Evolutionary conservation across 1,140 invertebrate species (phyloP).

Genomic region (Riptortus pedestris): DNA sequence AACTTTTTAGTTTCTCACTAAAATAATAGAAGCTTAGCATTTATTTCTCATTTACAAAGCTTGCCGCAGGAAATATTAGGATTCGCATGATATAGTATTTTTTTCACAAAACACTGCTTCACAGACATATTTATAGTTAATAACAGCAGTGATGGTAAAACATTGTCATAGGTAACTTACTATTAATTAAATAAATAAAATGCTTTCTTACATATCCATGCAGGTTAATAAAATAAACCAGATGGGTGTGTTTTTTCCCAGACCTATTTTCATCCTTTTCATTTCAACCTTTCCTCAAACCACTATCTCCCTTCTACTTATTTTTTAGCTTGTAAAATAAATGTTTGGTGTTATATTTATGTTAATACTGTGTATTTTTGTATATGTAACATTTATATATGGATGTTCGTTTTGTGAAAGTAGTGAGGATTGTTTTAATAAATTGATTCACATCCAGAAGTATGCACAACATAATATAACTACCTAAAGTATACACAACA

Average conservation of each 20-base stretch:
- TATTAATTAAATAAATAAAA: too few relatives aligned
- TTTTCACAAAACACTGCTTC: conserved; percentile 9
- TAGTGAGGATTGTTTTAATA: background rate
- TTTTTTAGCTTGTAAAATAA: background rate
- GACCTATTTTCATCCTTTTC: background rate
- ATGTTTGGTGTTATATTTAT: too few relatives aligned
- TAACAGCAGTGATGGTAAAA: background rate
- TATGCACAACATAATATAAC: too few relatives aligned
- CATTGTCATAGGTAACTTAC: too few relatives aligned
- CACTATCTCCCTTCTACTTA: too few relatives aligned
- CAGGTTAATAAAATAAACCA: background rate
- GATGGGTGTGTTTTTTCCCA: background rate
- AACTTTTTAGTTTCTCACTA: conserved; percentile 3
- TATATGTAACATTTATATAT: too few relatives aligned
- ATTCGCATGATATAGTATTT: conserved; percentile 1
- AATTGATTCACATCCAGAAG: too few relatives aligned
- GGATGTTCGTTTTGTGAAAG: background rate
- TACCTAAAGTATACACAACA: too few relatives aligned
- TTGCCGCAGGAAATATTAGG: background rate
- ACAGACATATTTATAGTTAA: conserved; percentile 5
- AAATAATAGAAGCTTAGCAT: conserved; percentile 14
- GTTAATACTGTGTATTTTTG: background rate
- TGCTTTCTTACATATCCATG: background rate
- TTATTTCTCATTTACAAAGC: background rate
- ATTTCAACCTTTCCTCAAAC: background rate